phyloP scores from a whole-genome alignment of 2,888 invertebrate species.

The Heliconius ethilla region DNA sequence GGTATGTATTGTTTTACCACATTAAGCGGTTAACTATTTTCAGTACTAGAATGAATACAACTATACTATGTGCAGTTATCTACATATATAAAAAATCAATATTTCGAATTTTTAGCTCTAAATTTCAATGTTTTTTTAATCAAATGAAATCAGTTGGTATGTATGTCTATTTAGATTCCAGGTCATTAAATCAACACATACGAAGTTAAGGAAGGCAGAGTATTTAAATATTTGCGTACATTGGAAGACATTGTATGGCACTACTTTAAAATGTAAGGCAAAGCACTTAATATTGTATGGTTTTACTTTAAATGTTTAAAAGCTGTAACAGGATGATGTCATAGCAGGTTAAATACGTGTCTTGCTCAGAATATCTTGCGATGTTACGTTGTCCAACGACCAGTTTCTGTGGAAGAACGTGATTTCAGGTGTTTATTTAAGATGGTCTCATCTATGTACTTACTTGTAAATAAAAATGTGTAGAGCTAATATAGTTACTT shows the following conservation, averaged over 20 bases:
- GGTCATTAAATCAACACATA: background rate
- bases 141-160: background rate
- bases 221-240: constrained; percentile 13
- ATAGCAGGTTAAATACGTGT: constrained; percentile 44
- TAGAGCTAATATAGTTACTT: constrained; percentile 16
- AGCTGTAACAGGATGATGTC: constrained; percentile 49
- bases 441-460: constrained; percentile 38
- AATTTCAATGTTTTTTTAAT: background rate
- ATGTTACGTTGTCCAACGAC: constrained; percentile 41
- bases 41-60: too few species aligned
- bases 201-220: background rate
- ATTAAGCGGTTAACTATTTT: constrained; percentile 1
- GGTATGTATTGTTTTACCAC: background rate
- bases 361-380: constrained; percentile 43
- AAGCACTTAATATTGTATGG: constrained; percentile 33
- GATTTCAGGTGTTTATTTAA: constrained; percentile 37
- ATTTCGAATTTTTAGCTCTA: background rate
- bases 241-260: constrained; percentile 18
- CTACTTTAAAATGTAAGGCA: constrained; percentile 15
- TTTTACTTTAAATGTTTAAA: constrained; percentile 41
- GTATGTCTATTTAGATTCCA: background rate
- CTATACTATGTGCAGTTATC: too few species aligned
- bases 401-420: constrained; percentile 44
- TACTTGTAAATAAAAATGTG: constrained; percentile 34
- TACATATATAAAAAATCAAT: background rate